Conservation (phyloP, 2,797 vertebrate genomes). For the Sebastes jordani region DNA sequence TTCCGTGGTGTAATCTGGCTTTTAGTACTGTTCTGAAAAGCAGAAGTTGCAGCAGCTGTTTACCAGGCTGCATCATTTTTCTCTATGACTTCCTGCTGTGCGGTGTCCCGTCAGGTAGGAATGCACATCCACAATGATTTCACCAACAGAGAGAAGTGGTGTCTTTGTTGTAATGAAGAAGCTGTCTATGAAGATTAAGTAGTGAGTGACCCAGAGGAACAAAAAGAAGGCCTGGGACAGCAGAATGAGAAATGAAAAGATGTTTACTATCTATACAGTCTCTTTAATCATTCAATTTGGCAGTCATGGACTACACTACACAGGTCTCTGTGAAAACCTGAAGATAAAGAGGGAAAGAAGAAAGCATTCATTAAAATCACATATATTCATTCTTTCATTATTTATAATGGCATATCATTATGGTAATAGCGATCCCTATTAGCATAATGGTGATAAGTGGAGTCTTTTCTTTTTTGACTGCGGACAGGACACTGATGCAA, state of each 20-base stretch:
- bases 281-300: constrained; percentile 51
- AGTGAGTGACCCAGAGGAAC: constrained; percentile 11
- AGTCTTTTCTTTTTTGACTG: constrained; percentile 42
- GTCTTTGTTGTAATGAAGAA: constrained; percentile 44
- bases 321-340: constrained; percentile 15
- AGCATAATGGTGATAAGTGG: constrained; percentile 69
- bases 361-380: constrained; percentile 56
- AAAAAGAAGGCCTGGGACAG: neutral
- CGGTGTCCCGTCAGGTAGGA: constrained; percentile 11
- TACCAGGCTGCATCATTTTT: neutral
- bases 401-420: constrained; percentile 66
- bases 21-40: neutral
- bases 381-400: constrained; percentile 61
- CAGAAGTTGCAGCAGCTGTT: neutral
- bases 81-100: neutral
- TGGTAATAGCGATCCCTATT: constrained; percentile 47
- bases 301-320: constrained; percentile 17
- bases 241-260: constrained; percentile 44
- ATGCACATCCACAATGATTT: neutral
- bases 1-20: neutral
- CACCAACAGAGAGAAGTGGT: neutral
- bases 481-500: constrained; percentile 40
- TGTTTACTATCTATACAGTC: constrained; percentile 31
- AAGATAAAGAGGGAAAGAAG: constrained; percentile 5
- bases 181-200: constrained; percentile 43